phyloP scores from a whole-genome alignment of 2,797 vertebrate species.

The Gymnocypris eckloni region DNA sequence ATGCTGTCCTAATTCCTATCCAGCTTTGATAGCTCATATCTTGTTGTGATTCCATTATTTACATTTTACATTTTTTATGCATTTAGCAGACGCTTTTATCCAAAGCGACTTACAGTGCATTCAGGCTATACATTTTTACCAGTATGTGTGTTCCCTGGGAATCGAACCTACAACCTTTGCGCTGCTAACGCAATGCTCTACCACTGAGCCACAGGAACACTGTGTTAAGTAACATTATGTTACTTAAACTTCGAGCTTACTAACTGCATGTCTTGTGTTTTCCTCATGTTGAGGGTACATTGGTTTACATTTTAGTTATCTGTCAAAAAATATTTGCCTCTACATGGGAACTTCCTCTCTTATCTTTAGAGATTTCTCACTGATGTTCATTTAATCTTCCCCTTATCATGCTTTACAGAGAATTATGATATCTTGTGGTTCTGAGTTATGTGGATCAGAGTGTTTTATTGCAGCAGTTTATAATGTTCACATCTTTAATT shows the following conservation, averaged over 20 bases:
- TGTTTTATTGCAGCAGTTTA: neutral
- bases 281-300: neutral
- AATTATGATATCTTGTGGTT: constrained; percentile 21
- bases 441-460: constrained; percentile 13
- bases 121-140: too few relatives aligned
- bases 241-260: constrained; percentile 4
- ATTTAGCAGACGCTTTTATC: too few relatives aligned
- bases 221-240: neutral
- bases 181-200: too few relatives aligned
- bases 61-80: too few relatives aligned
- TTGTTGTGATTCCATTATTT: neutral
- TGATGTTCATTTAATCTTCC: constrained; percentile 33
- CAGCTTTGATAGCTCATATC: neutral
- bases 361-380: constrained; percentile 18
- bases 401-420: constrained; percentile 22
- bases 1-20: neutral
- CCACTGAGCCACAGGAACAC: too few relatives aligned
- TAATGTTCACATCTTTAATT: constrained; percentile 5
- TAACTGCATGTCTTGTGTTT: neutral
- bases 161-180: too few relatives aligned
- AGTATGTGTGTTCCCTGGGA: too few relatives aligned
- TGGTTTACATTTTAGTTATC: constrained; percentile 25
- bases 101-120: too few relatives aligned
- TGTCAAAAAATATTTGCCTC: constrained; percentile 15
- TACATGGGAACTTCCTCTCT: constrained; percentile 39